Evolutionary conservation across 2,113 vertebrate genomes (phyloP).

Genomic region (Vicugna pacos): DNA sequence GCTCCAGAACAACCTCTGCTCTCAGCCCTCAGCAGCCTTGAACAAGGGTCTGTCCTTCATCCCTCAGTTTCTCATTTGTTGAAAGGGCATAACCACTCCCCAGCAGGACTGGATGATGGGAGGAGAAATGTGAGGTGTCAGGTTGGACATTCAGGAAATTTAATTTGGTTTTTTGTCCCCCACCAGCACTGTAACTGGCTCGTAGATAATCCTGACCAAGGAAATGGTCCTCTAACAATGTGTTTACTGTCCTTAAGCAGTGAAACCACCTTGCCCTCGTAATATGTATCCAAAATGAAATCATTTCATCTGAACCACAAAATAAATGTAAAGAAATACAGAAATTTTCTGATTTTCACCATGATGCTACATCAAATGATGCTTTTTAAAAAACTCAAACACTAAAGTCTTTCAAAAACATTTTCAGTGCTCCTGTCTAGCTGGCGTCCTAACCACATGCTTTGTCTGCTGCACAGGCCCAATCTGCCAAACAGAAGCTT

Average conservation of each 20-base stretch:
- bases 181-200: not conserved
- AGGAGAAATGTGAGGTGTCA: not conserved
- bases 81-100: not conserved
- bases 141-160: not conserved
- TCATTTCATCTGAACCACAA: not conserved
- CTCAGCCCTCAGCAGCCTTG: not conserved
- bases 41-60: not conserved
- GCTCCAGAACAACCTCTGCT: not conserved
- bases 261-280: not conserved
- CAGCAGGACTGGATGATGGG: not conserved
- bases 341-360: not conserved
- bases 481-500: not conserved
- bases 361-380: not conserved
- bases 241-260: not conserved
- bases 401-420: not conserved
- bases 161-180: not conserved
- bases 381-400: not conserved
- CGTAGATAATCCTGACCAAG: not conserved
- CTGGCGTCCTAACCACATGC: no score
- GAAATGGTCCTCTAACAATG: not conserved
- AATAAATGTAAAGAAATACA: not conserved
- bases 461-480: not conserved
- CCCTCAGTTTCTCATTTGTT: not conserved
- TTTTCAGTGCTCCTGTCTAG: not conserved
- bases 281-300: constrained; percentile 33